Evolutionary conservation across 2,797 vertebrate species (phyloP), one percentile per base, ranked within the genome.

Genomic region (Podargus strigoides): DNA sequence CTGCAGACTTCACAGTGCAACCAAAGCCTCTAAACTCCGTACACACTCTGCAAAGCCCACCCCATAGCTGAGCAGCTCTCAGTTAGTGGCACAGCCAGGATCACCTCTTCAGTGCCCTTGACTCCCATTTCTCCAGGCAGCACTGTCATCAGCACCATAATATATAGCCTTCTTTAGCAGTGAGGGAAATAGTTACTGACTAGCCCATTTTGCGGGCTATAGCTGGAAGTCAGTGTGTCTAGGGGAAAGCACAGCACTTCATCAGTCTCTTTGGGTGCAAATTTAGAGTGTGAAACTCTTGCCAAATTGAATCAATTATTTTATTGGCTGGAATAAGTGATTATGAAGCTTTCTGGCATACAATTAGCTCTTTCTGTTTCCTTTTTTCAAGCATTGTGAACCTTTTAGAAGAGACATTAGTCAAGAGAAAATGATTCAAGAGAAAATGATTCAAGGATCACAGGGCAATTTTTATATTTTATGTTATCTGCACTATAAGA

Each of bases 271-370:
- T 87, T 34, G 55, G 52, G 68, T 87, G 86, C 77, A 87, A 94
- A 96, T 79, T 93, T 80, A 94, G 93, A 82, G 86, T 44, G 21
- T 47, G 36, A 90, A 86, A 47, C n/a, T 80, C 85, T 96, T 92
- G 91, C 91, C 92, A 95, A 90, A 74, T 89, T 74, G 64, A 73
- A 93, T 93, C 79, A 75, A 94, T 94, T 89, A 86, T 89, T 88
- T 95, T 90, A 94, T 92, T 92, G 79, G 53, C 88, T 87, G 76
- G 82, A 93, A 94, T 76, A 89, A 92, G 58, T 56, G 77, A 87
- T 92, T 84, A 84, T 85, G 64, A 90, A 78, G 90, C 58, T 94
- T 85, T 94, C 82, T 86, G 93, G 92, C 91, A 49, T 68, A 67
- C 42, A 81, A 24, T 88, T 85, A 81, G 39, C 23, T 82, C 64